These are phyloP conservation scores for Coleophora deauratella DNA, from an alignment of 2,888 invertebrate species.

Conservation along the genomic window DNA sequence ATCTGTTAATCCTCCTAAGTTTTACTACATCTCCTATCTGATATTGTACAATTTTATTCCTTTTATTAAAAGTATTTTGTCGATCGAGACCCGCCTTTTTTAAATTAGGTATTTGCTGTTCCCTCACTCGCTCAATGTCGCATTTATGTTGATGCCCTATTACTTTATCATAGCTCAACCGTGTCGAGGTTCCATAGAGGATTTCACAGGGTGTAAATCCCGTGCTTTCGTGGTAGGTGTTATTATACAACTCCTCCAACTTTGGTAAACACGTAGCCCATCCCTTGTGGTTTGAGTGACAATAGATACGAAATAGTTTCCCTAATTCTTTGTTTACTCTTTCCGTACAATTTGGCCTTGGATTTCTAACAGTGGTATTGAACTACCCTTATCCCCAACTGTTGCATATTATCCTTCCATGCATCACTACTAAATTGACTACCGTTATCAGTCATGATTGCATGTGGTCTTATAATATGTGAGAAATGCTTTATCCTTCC, in stretches of 20 bases:
- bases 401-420: constrained; percentile 5
- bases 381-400: constrained; percentile 4
- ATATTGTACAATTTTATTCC: constrained; percentile 5
- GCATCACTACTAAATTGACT: constrained; percentile 8
- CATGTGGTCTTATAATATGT: constrained; percentile 9
- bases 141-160: too few relatives aligned
- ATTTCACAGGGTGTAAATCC: constrained; percentile 7
- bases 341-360: constrained; percentile 17
- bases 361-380: constrained; percentile 18
- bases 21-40: constrained; percentile 15
- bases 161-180: constrained; percentile 7
- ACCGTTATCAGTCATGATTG: constrained; percentile 16
- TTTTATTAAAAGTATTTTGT: constrained; percentile 4
- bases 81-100: neutral
- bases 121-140: neutral
- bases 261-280: constrained; percentile 12
- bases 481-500: constrained; percentile 7
- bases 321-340: constrained; percentile 18
- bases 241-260: constrained; percentile 17
- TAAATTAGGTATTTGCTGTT: constrained; percentile 6
- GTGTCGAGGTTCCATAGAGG: neutral
- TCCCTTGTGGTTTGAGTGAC: constrained; percentile 11
- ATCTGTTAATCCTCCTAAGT: constrained; percentile 6
- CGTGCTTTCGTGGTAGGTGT: constrained; percentile 15
- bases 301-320: constrained; percentile 17